Conservation (phyloP, 1,140 invertebrate species). For the Sweltsa coloradensis region DNA sequence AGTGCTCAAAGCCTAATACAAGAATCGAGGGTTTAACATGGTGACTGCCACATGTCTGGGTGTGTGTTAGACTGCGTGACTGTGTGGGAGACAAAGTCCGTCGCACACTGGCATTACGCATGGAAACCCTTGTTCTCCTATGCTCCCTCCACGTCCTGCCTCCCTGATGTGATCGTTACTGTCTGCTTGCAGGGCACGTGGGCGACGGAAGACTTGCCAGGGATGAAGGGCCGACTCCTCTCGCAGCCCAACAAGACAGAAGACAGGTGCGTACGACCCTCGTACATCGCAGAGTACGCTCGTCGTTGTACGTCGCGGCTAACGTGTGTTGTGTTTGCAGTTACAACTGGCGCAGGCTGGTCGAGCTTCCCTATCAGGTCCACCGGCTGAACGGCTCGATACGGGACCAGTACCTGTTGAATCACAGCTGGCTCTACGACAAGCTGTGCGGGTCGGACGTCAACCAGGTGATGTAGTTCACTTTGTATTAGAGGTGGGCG, state of each 20-base stretch:
- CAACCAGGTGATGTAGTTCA: constrained; percentile 26
- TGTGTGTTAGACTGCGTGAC: too few relatives aligned
- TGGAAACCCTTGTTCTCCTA: too few relatives aligned
- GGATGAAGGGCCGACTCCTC: constrained; percentile 34
- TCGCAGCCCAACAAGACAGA: constrained; percentile 28
- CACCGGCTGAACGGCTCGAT: constrained; percentile 25
- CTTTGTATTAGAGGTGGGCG: constrained; percentile 3
- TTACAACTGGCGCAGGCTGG: constrained; percentile 65
- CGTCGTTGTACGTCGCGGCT: too few relatives aligned
- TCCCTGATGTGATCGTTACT: not conserved
- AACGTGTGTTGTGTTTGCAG: constrained; percentile 32
- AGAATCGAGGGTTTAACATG: too few relatives aligned
- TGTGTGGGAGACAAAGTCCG: too few relatives aligned
- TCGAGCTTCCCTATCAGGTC: constrained; percentile 66
- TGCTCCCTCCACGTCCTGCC: too few relatives aligned
- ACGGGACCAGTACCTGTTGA: constrained; percentile 36
- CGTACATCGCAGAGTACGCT: not conserved
- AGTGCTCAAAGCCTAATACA: too few relatives aligned
- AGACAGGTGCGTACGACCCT: constrained; percentile 20
- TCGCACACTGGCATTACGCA: too few relatives aligned
- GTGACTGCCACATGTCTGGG: too few relatives aligned
- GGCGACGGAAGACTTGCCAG: constrained; percentile 36
- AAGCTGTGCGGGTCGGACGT: constrained; percentile 57
- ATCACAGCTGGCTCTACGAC: constrained; percentile 58
- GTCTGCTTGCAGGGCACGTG: constrained; percentile 35